Evolutionary conservation across 2,888 invertebrate genomes (phyloP), one percentile per base, ranked within the genome.

Genomic region (Agrochola lota): DNA sequence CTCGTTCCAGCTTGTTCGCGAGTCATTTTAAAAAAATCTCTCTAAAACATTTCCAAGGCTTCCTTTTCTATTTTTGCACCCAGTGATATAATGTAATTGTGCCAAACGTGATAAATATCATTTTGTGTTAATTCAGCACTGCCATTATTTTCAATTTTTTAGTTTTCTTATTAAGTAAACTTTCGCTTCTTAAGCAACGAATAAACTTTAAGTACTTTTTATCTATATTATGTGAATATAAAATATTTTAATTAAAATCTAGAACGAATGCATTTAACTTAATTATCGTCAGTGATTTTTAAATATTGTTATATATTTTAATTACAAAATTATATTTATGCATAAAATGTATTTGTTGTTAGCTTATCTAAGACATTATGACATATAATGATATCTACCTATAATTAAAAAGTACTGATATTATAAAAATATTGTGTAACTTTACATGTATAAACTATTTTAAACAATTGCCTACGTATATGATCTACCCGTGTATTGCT

Each of bases 181-280:
- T 71, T 78, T 88, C 73, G 83, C 89, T 89, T 87, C 70, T 80
- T 82, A 80, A 86, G 87, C 86, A 90, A 85, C 80, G 85, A 89
- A 88, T 86, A 86, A 78, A 81, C 72, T 83, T 84, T 88, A 88
- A 85, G 85, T 85, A 87, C 76, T 77, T 80, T 20, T 52, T 52
- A 81, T 85, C 69, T 82, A 79, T 80, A 75, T 74, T 83, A 72
- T 77, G 74, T 79, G 84, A 83, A 84, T 79, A 85, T 81, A 26
- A 81, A 82, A 84, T 68, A 78, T 82, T 83, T 81, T 83, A 78
- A 84, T 77, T 59, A 80, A 74, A 80, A 81, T 83, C 82, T 74
- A 85, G 71, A 83, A 76, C 80, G 91, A 88, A 88, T 87, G 91
- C 91, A 91, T 91, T 91, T 91, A 91, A 82, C 84, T 85, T 87